Base-by-base conservation (phyloP, 2,797 vertebrate genomes). In the Syndactyla subalaris region DNA sequence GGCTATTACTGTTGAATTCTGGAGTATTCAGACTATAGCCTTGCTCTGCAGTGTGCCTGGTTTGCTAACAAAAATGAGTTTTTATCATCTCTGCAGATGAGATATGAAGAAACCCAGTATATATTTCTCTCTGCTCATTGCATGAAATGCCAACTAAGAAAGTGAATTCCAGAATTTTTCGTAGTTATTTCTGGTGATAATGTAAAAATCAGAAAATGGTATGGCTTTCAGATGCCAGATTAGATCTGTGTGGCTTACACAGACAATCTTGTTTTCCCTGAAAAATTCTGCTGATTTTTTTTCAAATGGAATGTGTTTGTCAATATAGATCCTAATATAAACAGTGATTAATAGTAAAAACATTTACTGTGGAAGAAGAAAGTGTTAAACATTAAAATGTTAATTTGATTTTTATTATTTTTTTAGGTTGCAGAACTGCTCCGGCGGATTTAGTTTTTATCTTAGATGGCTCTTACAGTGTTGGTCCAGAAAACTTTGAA, bases 381-480 rank as follows among this genome's bases (percentile, higher is more conserved):
- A 36, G 6, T 65, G 24, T 46, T 46, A 46, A 46, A 46, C 27
- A 34, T 68, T 72, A 67, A 91, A 92, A 52, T 70, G 29, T 36
- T 86, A 52, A 20, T n/a, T 82, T 94, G 27, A 38, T 63, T 75
- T 84, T 80, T 81, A 22, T 9, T 22, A 12, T 43, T 34, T 62
- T 93, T 95, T 63, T 83, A 99, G 99, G 99, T 98, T 99, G 99
- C 95, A 98, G 99, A 97, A 99, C 99, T 18, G 99, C 99, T 68
- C 98, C 98, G 0, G 98, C 98, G 29, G 99, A 99, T 97, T 98
- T 99, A 97, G 99, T 99, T 93, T 99, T 99, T 97, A 99, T 99
- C 95, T 97, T 99, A 94, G 99, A 99, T 6, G 99, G 99, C 67
- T 99, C 99, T 14, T 99, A 99, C 97, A 99, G 99, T 92, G 99